Evolutionary conservation across 2,113 vertebrate genomes (phyloP).

Genomic region (Lagopus leucura): DNA sequence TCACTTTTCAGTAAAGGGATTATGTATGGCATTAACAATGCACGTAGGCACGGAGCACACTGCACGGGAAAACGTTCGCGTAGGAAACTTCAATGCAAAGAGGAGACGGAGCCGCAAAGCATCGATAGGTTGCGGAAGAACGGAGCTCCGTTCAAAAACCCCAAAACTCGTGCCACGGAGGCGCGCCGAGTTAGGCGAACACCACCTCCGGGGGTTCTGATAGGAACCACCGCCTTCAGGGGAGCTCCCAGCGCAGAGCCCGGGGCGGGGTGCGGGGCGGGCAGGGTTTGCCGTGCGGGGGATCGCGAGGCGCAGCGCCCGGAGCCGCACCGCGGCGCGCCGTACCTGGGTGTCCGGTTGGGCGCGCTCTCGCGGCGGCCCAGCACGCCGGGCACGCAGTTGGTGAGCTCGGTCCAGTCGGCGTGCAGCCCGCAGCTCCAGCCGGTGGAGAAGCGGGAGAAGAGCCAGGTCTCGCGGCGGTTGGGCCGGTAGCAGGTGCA

Average conservation of each 20-base stretch:
- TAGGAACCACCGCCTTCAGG: not conserved
- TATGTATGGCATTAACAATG: not conserved
- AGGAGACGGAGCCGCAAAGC: not conserved
- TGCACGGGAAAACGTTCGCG: not conserved
- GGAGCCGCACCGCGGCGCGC: too few relatives aligned
- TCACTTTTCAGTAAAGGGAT: not conserved
- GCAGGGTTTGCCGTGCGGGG: not conserved
- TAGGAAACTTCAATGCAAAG: constrained; percentile 24
- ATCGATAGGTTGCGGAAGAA: not conserved
- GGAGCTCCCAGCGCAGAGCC: not conserved
- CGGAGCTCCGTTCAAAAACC: not conserved
- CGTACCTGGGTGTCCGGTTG: constrained; percentile 86
- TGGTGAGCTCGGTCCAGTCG: constrained; percentile 99
- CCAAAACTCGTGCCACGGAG: not conserved
- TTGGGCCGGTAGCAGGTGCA: constrained; percentile 99
- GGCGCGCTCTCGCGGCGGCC: constrained; percentile 73
- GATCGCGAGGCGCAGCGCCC: not conserved
- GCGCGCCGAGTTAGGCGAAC: not conserved
- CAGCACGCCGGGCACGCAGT: constrained; percentile 85
- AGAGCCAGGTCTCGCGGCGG: constrained; percentile 95
- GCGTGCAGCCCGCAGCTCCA: constrained; percentile 99
- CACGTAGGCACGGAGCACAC: not conserved
- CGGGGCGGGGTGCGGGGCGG: not conserved
- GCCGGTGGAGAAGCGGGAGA: constrained; percentile 98
- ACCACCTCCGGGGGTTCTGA: not conserved